phyloP scores from a whole-genome alignment of 2,113 vertebrate species.

The Nothoprocta pentlandii region DNA sequence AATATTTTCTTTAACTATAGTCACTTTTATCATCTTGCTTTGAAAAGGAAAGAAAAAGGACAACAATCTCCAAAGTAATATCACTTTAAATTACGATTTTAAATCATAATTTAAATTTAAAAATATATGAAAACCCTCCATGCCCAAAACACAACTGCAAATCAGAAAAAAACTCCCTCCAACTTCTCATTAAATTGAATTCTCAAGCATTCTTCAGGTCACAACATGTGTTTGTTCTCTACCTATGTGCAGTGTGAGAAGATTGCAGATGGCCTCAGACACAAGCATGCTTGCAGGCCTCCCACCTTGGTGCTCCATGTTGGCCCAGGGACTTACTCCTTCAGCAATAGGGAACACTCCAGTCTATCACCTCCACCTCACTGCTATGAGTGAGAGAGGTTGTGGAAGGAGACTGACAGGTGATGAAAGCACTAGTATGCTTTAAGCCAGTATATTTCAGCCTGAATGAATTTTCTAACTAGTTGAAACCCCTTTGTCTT shows the following conservation, averaged over 20 bases:
- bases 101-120: not conserved
- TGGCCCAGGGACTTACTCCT: accelerated
- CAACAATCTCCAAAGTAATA: not conserved
- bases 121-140: not conserved
- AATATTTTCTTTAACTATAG: not conserved
- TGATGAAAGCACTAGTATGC: accelerated
- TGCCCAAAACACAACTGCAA: accelerated
- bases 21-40: not conserved
- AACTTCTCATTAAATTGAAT: not conserved
- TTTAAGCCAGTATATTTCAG: not conserved
- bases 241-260: not conserved
- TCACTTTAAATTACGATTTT: not conserved
- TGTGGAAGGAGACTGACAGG: not conserved
- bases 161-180: not conserved
- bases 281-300: accelerated
- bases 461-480: not conserved
- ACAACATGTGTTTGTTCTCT: not conserved
- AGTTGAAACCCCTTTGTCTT: not conserved
- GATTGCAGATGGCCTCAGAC: not conserved
- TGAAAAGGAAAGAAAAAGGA: not conserved
- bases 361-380: not conserved
- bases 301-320: not conserved
- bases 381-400: not conserved
- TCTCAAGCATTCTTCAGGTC: not conserved
- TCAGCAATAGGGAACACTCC: not conserved